These are phyloP conservation scores for Philypnodon macrostomus DNA, from an alignment of 2,797 vertebrate species.

Conservation along the genomic window DNA sequence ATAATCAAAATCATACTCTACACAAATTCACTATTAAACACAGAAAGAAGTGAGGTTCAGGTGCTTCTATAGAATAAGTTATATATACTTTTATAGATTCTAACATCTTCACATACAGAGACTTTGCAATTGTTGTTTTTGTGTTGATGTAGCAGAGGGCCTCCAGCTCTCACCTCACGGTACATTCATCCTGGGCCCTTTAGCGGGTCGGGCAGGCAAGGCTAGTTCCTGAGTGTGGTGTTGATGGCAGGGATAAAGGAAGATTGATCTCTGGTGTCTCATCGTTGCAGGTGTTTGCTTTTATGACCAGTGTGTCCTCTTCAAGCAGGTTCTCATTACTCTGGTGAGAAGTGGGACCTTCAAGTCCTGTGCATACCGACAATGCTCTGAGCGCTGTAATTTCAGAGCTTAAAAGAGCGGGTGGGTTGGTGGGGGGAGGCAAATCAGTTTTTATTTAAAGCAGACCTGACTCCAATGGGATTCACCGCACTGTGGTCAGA, in stretches of 20 bases:
- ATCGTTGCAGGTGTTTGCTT: slow-evolving; percentile 80
- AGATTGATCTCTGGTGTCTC: slow-evolving; percentile 72
- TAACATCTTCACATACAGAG: too few species aligned
- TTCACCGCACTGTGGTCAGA: slow-evolving; percentile 81
- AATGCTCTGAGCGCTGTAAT: slow-evolving; percentile 75
- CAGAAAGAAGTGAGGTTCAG: too few species aligned
- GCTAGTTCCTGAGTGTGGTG: slow-evolving; percentile 60
- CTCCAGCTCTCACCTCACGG: not conserved
- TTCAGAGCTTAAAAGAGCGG: slow-evolving; percentile 76
- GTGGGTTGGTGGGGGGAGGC: slow-evolving; percentile 44
- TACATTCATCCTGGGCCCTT: slow-evolving; percentile 59
- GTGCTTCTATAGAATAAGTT: too few species aligned
- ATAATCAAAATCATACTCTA: too few species aligned
- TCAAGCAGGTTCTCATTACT: slow-evolving; percentile 77
- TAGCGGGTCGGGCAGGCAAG: slow-evolving; percentile 67
- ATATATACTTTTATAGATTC: too few species aligned
- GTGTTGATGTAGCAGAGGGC: too few species aligned
- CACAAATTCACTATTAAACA: too few species aligned
- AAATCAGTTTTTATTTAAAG: slow-evolving; percentile 83
- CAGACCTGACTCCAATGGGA: slow-evolving; percentile 80
- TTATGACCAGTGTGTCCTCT: slow-evolving; percentile 63
- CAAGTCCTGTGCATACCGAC: slow-evolving; percentile 66
- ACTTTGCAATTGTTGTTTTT: too few species aligned
- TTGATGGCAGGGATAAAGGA: slow-evolving; percentile 71
- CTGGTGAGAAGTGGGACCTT: slow-evolving; percentile 67